A percentile compares a stretch with the other conserved stretches of the same genome.
phyloP scores from a whole-genome alignment of 2,888 invertebrate species.

The Hydraecia micacea region DNA sequence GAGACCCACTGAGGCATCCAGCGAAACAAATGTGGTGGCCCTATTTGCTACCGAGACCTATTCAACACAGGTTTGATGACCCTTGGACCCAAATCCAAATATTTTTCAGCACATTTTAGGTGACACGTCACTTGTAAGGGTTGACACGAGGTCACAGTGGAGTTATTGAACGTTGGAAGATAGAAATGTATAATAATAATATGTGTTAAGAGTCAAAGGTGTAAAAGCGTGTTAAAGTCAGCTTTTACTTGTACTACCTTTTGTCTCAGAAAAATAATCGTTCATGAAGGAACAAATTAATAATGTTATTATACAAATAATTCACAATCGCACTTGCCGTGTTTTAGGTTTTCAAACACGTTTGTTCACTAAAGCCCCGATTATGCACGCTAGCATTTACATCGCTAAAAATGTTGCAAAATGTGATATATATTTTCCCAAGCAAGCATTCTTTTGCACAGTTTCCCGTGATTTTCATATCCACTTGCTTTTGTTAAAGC shows the following conservation, averaged over 20 bases:
- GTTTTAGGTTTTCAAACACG: constrained; percentile 51
- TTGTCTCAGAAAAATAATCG: constrained; percentile 6
- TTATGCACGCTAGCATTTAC: constrained; percentile 49
- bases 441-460: constrained; percentile 35
- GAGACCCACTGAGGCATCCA: constrained; percentile 55
- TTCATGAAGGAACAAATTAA: constrained; percentile 36
- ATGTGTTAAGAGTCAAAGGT: constrained; percentile 31
- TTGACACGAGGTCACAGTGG: constrained; percentile 56
- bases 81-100: constrained; percentile 52
- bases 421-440: constrained; percentile 14
- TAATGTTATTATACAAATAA: constrained; percentile 51
- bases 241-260: constrained; percentile 21
- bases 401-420: constrained; percentile 19
- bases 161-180: constrained; percentile 48
- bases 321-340: constrained; percentile 51
- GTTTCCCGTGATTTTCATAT: constrained; percentile 8
- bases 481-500: constrained; percentile 51
- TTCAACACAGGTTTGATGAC: constrained; percentile 57
- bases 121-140: constrained; percentile 56
- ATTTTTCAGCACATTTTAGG: constrained; percentile 53
- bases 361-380: constrained; percentile 29
- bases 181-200: constrained; percentile 51
- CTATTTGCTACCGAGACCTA: constrained; percentile 56
- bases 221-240: constrained; percentile 31
- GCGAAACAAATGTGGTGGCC: constrained; percentile 56